A percentile compares a stretch with the other conserved stretches of the same genome.
Conservation (phyloP, 2,797 vertebrate species). For the Microctenopoma stevenorrisi region DNA sequence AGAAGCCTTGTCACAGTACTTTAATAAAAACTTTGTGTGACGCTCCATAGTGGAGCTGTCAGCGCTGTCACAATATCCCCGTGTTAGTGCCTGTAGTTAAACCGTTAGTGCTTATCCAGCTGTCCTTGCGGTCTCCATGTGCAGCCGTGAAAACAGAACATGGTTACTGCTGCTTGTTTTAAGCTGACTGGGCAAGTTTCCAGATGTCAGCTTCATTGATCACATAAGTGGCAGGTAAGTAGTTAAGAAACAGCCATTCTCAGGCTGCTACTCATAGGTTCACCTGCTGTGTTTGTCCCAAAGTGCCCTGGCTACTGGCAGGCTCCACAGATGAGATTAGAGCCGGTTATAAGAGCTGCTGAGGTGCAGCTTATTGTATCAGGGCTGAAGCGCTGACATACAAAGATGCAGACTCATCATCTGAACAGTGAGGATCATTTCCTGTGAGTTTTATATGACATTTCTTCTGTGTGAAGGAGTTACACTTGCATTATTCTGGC, state of each 20-base stretch:
- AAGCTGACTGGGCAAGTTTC: constrained; percentile 23
- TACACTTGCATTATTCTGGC: constrained; percentile 14
- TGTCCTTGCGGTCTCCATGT: constrained; percentile 24
- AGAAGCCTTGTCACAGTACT: not conserved
- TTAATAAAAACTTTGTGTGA: not conserved
- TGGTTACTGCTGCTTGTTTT: constrained; percentile 39
- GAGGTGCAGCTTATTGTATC: constrained; percentile 26
- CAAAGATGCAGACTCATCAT: not conserved
- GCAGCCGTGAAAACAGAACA: constrained; percentile 21
- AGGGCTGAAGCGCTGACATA: constrained; percentile 12
- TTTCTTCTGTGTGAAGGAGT: constrained; percentile 1
- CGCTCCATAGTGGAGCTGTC: constrained; percentile 18
- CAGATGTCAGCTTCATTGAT: constrained; percentile 55
- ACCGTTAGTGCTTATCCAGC: constrained; percentile 8
- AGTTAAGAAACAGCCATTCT: constrained; percentile 35
- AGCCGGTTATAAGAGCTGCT: constrained; percentile 25
- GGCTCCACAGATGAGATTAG: constrained; percentile 30
- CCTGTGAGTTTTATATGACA: not conserved
- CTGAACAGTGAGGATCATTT: not conserved
- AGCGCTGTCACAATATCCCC: constrained; percentile 14
- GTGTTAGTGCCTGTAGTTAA: constrained; percentile 8
- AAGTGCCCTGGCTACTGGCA: constrained; percentile 23
- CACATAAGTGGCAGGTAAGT: constrained; percentile 42
- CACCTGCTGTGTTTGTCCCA: constrained; percentile 26
- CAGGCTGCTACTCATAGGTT: constrained; percentile 37